Percentiles rank a stretch among this genome's conserved stretches.
Evolutionary conservation across 2,888 invertebrate genomes (phyloP).

Genomic region (Epinotia brunnichana): DNA sequence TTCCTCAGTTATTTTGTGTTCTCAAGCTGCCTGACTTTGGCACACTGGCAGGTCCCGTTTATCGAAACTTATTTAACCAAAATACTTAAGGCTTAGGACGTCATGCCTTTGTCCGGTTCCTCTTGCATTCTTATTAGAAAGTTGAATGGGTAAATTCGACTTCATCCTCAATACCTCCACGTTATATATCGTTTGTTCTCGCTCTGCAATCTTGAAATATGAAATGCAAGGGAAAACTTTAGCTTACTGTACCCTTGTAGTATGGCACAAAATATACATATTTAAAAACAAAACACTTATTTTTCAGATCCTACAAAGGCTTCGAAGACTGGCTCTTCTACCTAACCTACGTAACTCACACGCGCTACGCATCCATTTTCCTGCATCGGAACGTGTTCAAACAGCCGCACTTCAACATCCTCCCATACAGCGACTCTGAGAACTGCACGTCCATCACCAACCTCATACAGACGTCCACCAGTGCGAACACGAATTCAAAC

Average conservation of each 20-base stretch:
- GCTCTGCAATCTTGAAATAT: neutral
- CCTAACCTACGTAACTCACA: conserved; percentile 90
- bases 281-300: neutral
- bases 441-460: conserved; percentile 83
- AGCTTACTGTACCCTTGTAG: too few relatives aligned
- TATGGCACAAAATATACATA: neutral
- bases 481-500: conserved; percentile 78
- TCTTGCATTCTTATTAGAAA: neutral
- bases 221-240: neutral
- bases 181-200: neutral
- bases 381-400: conserved; percentile 89
- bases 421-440: conserved; percentile 78
- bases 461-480: conserved; percentile 81
- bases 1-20: neutral
- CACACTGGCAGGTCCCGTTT: neutral
- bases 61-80: neutral
- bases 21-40: too few relatives aligned
- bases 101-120: neutral
- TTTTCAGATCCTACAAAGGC: conserved; percentile 88
- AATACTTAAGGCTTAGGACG: neutral
- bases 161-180: neutral
- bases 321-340: conserved; percentile 92
- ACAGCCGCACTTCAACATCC: conserved; percentile 79
- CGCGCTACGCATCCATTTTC: conserved; percentile 90
- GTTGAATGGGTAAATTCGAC: neutral